Evolutionary conservation across 2,888 invertebrate species (phyloP).

Genomic region (Mamestra brassicae): DNA sequence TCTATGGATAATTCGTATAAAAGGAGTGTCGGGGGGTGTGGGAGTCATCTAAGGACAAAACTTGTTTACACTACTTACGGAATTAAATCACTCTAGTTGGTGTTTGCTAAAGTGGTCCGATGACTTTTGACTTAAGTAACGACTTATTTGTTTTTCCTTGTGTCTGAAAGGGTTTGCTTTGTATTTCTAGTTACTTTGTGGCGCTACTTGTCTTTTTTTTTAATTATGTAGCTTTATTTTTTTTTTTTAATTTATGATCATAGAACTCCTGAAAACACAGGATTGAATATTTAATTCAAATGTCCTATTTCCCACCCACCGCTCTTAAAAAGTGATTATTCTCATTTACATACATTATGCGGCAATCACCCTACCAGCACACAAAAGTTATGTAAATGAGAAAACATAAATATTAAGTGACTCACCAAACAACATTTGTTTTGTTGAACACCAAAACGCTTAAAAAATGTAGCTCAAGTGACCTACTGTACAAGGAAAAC

Average conservation of each 20-base stretch:
- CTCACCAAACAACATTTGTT: slow-evolving; percentile 38
- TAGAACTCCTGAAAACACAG: not conserved
- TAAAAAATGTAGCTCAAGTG: slow-evolving; percentile 22
- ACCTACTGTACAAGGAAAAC: slow-evolving; percentile 42
- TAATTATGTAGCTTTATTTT: not conserved
- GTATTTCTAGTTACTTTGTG: not conserved
- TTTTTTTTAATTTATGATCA: not conserved
- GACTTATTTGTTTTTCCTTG: slow-evolving; percentile 52
- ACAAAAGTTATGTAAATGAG: slow-evolving; percentile 57
- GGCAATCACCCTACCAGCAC: slow-evolving; percentile 44
- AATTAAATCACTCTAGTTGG: slow-evolving; percentile 85
- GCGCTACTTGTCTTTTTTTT: not conserved
- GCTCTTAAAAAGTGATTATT: slow-evolving; percentile 39
- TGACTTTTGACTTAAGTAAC: slow-evolving; percentile 68
- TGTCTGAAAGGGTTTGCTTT: slow-evolving; percentile 35
- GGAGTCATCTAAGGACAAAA: slow-evolving; percentile 77
- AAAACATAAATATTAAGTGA: slow-evolving; percentile 51
- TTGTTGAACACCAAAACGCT: slow-evolving; percentile 19
- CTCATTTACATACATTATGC: slow-evolving; percentile 46
- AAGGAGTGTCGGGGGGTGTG: slow-evolving; percentile 72
- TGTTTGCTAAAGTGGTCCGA: slow-evolving; percentile 78
- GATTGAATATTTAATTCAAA: slow-evolving; percentile 1
- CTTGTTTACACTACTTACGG: slow-evolving; percentile 89
- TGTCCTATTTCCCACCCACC: slow-evolving; percentile 4
- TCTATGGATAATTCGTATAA: slow-evolving; percentile 72